These are phyloP conservation scores for Macroramphosus scolopax DNA, from an alignment of 2,797 vertebrate genomes.

Conservation along the genomic window DNA sequence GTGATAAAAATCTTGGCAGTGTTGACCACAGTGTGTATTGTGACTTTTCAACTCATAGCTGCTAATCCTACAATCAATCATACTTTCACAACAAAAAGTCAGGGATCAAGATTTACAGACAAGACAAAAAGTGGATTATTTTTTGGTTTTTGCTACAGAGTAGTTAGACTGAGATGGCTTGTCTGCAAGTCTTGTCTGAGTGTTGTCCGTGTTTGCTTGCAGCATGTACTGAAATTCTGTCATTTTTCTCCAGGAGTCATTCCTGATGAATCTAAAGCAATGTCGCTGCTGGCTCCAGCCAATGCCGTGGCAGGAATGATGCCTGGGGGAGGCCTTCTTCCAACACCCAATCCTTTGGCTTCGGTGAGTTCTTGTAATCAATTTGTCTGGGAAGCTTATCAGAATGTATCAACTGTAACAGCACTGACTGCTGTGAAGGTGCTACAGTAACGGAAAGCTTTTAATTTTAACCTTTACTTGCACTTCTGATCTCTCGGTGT, in stretches of 20 bases:
- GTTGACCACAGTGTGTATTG: slow-evolving; percentile 99
- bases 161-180: slow-evolving; percentile 87
- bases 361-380: slow-evolving; percentile 76
- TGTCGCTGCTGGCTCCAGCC: slow-evolving; percentile 98
- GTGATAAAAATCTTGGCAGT: slow-evolving; percentile 99
- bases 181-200: slow-evolving; percentile 76
- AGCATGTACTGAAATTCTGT: slow-evolving; percentile 46
- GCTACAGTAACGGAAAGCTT: too few species aligned
- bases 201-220: slow-evolving; percentile 43
- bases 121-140: slow-evolving; percentile 67
- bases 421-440: too few species aligned
- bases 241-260: slow-evolving; percentile 94
- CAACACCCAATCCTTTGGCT: slow-evolving; percentile 94
- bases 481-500: too few species aligned
- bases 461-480: too few species aligned
- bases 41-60: slow-evolving; percentile 85
- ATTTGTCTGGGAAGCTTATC: not conserved
- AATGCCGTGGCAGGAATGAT: slow-evolving; percentile 99
- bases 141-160: slow-evolving; percentile 62
- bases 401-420: too few species aligned
- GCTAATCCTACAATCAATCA: slow-evolving; percentile 75
- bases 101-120: slow-evolving; percentile 75
- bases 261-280: slow-evolving; percentile 99
- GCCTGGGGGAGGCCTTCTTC: slow-evolving; percentile 97
- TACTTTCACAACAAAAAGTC: slow-evolving; percentile 61